Evolutionary conservation across 2,888 invertebrate species (phyloP), one percentile per base, ranked within the genome.

Genomic region (Panzeria rudis): DNA sequence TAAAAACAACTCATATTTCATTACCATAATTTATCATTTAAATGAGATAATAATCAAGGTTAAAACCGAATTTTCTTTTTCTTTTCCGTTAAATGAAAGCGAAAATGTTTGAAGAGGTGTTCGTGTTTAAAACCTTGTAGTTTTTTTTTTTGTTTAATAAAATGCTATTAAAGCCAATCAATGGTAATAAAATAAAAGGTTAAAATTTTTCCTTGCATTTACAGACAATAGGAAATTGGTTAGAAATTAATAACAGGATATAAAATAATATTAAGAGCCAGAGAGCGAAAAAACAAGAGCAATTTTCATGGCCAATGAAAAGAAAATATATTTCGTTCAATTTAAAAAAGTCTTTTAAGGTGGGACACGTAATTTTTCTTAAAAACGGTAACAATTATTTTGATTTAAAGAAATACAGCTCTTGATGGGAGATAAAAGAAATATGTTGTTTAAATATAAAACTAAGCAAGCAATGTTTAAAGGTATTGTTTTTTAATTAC

Each of bases 11-110:
- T 66, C 29, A 52, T 68, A 17, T 56, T 54, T 76, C 54, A 76
- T 56, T 62, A 69, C 61, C 54, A 77, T 85, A 85, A 85, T 85
- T 81, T 81, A 85, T 81, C 84, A 78, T 85, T 85, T 85, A 73
- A 85, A 81, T 81, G 56, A 62, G 77, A 85, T 85, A 77, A 78
- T 73, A 81, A 85, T 85, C 84, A 85, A 85, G 84, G 84, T 85
- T 85, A 84, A 84, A 47, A 13, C 11, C 23, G n/a, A 59, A 64
- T 41, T 76, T 66, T 52, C 29, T 9, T 68, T 79, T 64, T 35
- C 66, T 62, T 61, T 68, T 54, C 68, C 61, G 32, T 56, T 44
- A 69, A 76, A 82, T 44, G 81, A 82, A 82, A 82, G 81, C 76
- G 54, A 82, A 82, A 69, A 69, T 69, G 20, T 56, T 56, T 56